phyloP scores from a whole-genome alignment of 1,140 invertebrate genomes.

The Chrysoperla carnea region DNA sequence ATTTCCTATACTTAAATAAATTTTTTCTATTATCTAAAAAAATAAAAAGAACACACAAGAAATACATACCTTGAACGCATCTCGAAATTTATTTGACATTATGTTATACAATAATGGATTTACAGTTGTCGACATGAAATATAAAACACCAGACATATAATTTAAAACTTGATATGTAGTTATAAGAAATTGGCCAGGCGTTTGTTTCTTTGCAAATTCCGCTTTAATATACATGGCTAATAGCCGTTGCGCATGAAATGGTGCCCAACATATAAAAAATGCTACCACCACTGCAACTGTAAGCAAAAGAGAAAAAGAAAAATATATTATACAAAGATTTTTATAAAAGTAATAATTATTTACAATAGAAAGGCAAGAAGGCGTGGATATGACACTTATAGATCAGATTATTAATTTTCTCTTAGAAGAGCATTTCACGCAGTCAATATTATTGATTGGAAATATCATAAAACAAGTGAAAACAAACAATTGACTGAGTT shows the following conservation, averaged over 20 bases:
- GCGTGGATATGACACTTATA: no score
- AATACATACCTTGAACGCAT: constrained; percentile 55
- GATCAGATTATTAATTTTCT: no score
- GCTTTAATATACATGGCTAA: constrained; percentile 44
- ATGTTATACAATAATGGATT: constrained; percentile 76
- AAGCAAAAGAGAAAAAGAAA: constrained; percentile 12
- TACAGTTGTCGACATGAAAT: constrained; percentile 55
- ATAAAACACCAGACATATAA: constrained; percentile 50
- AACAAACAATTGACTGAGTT: no score
- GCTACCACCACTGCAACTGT: constrained; percentile 84
- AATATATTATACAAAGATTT: no score
- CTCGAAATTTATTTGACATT: constrained; percentile 73
- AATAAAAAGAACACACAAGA: neutral
- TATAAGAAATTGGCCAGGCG: neutral
- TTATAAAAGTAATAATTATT: no score
- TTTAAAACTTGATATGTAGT: constrained; percentile 39
- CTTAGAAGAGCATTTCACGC: no score
- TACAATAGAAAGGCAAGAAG: no score
- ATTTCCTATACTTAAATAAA: no score
- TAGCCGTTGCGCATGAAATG: constrained; percentile 78
- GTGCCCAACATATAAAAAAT: constrained; percentile 91
- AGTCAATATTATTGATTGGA: no score
- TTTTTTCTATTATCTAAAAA: no score
- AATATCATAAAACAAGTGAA: no score
- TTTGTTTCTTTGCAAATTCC: constrained; percentile 13